phyloP scores from a whole-genome alignment of 1,140 invertebrate genomes.

The Bradynema listronoti region DNA sequence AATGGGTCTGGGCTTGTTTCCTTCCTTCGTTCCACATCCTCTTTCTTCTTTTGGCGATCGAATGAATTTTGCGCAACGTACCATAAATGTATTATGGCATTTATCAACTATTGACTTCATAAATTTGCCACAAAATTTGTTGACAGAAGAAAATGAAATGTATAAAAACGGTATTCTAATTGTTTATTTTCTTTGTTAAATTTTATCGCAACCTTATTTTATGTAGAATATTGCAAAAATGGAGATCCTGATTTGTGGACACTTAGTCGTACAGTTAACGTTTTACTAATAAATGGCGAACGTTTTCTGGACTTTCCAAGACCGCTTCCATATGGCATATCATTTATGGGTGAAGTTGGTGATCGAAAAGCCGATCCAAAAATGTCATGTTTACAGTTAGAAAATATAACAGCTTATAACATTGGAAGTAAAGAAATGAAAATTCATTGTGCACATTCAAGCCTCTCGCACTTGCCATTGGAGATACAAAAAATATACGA shows the following conservation, averaged over 20 bases:
- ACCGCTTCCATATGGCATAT: constrained; percentile 47
- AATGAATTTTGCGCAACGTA: constrained; percentile 43
- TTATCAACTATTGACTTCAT: constrained; percentile 51
- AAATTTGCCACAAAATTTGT: constrained; percentile 52
- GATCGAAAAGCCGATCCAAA: neutral
- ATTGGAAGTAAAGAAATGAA: too few relatives aligned
- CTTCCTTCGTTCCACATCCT: constrained; percentile 54
- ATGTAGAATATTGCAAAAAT: constrained; percentile 17
- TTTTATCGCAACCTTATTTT: constrained; percentile 3
- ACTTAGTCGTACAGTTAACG: constrained; percentile 35
- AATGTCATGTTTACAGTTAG: neutral
- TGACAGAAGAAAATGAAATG: constrained; percentile 50
- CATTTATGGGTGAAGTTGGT: constrained; percentile 54
- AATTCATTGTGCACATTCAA: too few relatives aligned
- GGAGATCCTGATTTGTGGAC: constrained; percentile 44
- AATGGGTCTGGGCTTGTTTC: constrained; percentile 50
- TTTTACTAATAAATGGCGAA: constrained; percentile 55
- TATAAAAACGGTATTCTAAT: constrained; percentile 29
- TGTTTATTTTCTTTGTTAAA: constrained; percentile 13
- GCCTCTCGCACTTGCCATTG: constrained; percentile 1
- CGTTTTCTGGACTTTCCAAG: constrained; percentile 55
- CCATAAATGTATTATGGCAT: constrained; percentile 53
- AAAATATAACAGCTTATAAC: neutral
- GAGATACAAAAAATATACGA: constrained; percentile 30
- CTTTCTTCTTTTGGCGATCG: constrained; percentile 47